A percentile compares a stretch with the other conserved stretches of the same genome.
These are phyloP conservation scores for Ameiurus melas DNA, from an alignment of 2,113 vertebrate species.

Conservation along the genomic window DNA sequence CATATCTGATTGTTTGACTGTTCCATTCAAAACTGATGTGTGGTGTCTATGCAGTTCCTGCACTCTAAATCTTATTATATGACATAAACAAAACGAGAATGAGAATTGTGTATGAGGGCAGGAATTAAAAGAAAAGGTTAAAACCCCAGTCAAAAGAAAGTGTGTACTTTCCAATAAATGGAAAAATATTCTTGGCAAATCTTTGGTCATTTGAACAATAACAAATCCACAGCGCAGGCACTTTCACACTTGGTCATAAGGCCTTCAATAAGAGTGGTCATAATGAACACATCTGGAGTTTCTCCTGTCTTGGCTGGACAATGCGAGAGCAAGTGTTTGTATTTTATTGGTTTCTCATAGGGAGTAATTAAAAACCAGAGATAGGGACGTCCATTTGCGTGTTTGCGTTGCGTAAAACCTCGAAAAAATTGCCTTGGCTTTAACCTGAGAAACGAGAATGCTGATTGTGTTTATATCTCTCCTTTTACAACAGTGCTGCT, in stretches of 20 bases:
- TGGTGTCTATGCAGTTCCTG: not conserved
- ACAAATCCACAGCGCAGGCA: not conserved
- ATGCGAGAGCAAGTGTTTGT: conserved; percentile 16
- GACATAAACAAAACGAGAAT: not conserved
- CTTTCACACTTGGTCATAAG: not conserved
- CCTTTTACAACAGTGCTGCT: not conserved
- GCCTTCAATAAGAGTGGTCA: not conserved
- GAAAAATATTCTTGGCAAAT: not conserved
- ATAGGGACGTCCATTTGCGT: not conserved
- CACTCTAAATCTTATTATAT: not conserved
- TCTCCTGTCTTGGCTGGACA: conserved; percentile 16
- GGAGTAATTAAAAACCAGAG: conserved; percentile 31
- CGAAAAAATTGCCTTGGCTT: not conserved
- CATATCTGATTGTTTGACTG: not conserved
- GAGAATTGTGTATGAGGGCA: not conserved
- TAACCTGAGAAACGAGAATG: not conserved
- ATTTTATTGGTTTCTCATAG: conserved; percentile 34
- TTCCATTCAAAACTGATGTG: not conserved
- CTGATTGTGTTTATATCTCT: not conserved
- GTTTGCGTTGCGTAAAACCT: conserved; percentile 16
- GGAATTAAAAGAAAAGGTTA: not conserved
- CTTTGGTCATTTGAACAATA: not conserved
- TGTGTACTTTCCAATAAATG: not conserved
- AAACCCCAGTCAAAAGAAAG: not conserved
- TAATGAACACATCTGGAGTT: conserved; percentile 20